Evolutionary conservation across 2,888 invertebrate genomes (phyloP).

Genomic region (Agrotis exclamationis): DNA sequence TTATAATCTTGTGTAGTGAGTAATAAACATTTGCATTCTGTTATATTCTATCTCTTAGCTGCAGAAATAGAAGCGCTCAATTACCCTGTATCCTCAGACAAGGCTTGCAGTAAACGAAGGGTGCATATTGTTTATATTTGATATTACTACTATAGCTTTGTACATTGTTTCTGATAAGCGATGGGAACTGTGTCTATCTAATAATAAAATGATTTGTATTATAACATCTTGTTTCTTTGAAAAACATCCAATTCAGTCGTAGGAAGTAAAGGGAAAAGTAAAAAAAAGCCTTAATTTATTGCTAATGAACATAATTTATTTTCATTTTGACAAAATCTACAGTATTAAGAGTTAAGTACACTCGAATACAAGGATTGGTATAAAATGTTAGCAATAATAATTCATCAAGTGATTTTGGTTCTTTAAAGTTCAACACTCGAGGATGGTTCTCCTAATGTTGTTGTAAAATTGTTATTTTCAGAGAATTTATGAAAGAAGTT

Average conservation of each 20-base stretch:
- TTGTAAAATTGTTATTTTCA: conserved; percentile 64
- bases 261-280: conserved; percentile 44
- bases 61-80: conserved; percentile 91
- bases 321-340: conserved; percentile 90
- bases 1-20: conserved; percentile 88
- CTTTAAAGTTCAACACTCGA: conserved; percentile 85
- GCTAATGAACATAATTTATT: conserved; percentile 90
- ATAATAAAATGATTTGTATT: conserved; percentile 94
- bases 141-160: conserved; percentile 93
- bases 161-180: conserved; percentile 94
- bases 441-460: conserved; percentile 75
- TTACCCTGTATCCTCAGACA: conserved; percentile 89
- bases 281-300: conserved; percentile 70
- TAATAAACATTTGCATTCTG: conserved; percentile 90
- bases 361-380: conserved; percentile 91
- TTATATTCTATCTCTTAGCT: conserved; percentile 87
- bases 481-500: conserved; percentile 57
- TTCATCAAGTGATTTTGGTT: conserved; percentile 88
- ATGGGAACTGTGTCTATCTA: conserved; percentile 94
- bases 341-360: conserved; percentile 90
- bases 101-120: conserved; percentile 91
- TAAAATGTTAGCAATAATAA: conserved; percentile 88
- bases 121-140: conserved; percentile 92
- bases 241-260: conserved; percentile 18
- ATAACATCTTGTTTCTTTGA: conserved; percentile 82